Base-by-base conservation (phyloP, 1,140 invertebrate genomes). In the Drepana arcuata region DNA sequence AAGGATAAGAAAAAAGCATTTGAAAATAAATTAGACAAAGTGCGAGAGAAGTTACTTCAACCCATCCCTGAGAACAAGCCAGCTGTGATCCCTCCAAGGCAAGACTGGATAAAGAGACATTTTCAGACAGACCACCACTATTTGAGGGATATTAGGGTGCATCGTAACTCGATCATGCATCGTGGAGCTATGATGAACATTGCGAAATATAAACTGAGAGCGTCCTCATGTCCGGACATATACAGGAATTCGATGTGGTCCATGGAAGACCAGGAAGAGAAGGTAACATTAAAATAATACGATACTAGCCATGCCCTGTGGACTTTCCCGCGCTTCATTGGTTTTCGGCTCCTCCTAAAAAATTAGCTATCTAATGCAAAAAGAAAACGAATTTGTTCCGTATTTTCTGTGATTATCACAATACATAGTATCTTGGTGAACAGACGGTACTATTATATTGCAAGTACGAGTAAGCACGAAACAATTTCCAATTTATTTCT, bases 221-320 rank as follows among this genome's bases (percentile, higher is more conserved):
- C 94, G 9, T 95, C 93, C 2, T 95, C 93, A 15, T 95, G 94
- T 72, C 94, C 94, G 0, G 90, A 96, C 74, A 95, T 96, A 63
- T 95, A 94, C 69, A 87, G 88, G 45, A 95, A 95, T 66, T 95
- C 93, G 1, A 95, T 95, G 89, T 92, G 91, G 33, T 94, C 93
- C 0, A 86, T 95, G 29, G 89, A 90, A 25, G 89, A 92, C 60
- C 87, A 89, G 35, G 88, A 91, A 32, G 64, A 72, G 51, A 88
- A 91, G 74, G 89, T 90, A 84, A n/a, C n/a, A n/a, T n/a, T n/a
- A n/a, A n/a, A n/a, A n/a, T n/a, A n/a, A n/a, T n/a, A n/a, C n/a
- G n/a, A n/a, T n/a, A n/a, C n/a, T n/a, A n/a, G n/a, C n/a, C n/a
- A n/a, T n/a, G n/a, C n/a, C n/a, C n/a, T n/a, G n/a, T n/a, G n/a